These are phyloP conservation scores for Adelognathus sp. DNA, from an alignment of 2,888 invertebrate genomes.

Conservation along the genomic window DNA sequence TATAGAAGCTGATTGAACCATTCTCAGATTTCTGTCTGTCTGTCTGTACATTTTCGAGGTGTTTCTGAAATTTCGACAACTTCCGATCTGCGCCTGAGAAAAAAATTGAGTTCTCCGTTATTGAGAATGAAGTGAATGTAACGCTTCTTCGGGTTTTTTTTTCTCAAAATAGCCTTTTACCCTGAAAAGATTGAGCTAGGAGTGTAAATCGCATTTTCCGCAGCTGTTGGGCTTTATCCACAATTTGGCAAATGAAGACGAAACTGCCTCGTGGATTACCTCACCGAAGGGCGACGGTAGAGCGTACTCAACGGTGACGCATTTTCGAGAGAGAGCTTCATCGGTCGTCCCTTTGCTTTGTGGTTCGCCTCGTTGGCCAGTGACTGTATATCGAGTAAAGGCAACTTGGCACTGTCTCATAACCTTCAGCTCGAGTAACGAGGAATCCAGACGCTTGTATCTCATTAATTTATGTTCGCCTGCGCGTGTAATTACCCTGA, in stretches of 20 bases:
- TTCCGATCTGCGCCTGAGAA: too few relatives aligned
- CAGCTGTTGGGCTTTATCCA: conserved; percentile 69
- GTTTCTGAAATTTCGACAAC: too few relatives aligned
- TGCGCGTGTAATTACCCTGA: conserved; percentile 32
- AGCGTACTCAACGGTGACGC: not conserved
- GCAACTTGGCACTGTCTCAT: conserved; percentile 14
- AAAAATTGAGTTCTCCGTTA: too few relatives aligned
- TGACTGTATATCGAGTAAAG: not conserved
- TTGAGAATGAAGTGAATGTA: too few relatives aligned
- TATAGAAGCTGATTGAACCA: too few relatives aligned
- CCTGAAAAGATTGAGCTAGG: not conserved
- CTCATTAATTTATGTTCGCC: conserved; percentile 52
- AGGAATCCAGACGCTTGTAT: conserved; percentile 40
- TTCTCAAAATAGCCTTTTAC: not conserved
- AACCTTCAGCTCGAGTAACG: conserved; percentile 27
- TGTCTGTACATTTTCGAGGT: too few relatives aligned
- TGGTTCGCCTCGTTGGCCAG: not conserved
- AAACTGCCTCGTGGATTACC: conserved; percentile 71
- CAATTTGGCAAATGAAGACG: conserved; percentile 75
- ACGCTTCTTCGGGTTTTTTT: not conserved
- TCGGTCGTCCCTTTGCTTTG: not conserved
- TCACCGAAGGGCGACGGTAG: conserved; percentile 11
- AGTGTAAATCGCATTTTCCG: conserved; percentile 54
- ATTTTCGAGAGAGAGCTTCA: not conserved
- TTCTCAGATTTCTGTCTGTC: too few relatives aligned